These are phyloP conservation scores for Bembecia ichneumoniformis DNA, from an alignment of 2,888 invertebrate genomes.

Conservation along the genomic window DNA sequence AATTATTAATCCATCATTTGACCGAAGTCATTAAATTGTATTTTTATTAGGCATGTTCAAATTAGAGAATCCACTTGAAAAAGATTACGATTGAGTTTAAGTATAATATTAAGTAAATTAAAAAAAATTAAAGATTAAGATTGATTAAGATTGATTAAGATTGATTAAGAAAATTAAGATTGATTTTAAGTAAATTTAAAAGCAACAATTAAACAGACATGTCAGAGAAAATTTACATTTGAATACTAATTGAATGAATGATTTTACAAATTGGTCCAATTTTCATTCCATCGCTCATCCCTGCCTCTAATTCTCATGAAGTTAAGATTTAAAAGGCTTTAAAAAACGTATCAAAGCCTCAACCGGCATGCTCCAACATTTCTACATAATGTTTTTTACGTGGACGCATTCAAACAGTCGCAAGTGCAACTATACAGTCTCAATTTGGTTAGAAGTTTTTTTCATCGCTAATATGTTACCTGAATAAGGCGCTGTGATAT, in stretches of 20 bases:
- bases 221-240: not conserved
- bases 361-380: not conserved
- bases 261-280: not conserved
- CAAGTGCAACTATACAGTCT: not conserved
- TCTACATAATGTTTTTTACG: not conserved
- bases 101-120: no score
- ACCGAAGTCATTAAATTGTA: no score
- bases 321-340: not conserved
- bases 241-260: not conserved
- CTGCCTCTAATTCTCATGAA: not conserved
- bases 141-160: no score
- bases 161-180: no score
- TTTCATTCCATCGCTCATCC: not conserved
- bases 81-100: no score
- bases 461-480: conserved; percentile 50
- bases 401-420: not conserved
- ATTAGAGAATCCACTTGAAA: no score
- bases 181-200: no score
- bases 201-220: no score
- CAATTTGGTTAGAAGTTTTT: conserved; percentile 19
- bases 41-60: no score
- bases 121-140: no score
- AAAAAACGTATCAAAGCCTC: not conserved
- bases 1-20: no score
- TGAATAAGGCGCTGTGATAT: conserved; percentile 35